A percentile compares a stretch with the other conserved stretches of the same genome.
phyloP scores from a whole-genome alignment of 1,140 invertebrate species.

The Oscheius sp. region DNA sequence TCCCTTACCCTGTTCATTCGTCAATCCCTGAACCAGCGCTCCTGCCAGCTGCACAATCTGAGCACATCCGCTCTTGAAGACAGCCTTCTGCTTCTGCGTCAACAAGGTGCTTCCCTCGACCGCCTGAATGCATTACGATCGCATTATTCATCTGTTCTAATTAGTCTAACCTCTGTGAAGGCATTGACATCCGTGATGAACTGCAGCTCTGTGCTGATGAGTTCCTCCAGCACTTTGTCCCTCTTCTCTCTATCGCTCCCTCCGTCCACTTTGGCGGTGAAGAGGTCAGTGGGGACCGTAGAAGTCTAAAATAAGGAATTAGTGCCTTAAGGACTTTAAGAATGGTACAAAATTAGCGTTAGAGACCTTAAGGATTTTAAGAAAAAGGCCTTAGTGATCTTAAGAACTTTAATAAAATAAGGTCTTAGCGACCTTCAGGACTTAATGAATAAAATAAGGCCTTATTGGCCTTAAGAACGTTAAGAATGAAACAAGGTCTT shows the following conservation, averaged over 20 bases:
- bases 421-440: no score
- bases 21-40: conserved; percentile 16
- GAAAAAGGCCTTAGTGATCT: no score
- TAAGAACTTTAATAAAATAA: no score
- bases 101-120: conserved; percentile 25
- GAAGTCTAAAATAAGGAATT: no score
- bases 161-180: conserved; percentile 42
- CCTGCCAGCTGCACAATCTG: conserved; percentile 38
- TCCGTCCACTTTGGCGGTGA: no score
- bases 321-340: no score
- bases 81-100: conserved; percentile 41
- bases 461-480: no score
- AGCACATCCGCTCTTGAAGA: conserved; percentile 44
- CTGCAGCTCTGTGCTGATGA: conserved; percentile 46
- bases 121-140: conserved; percentile 35
- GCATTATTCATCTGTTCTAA: background rate
- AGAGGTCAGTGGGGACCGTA: no score
- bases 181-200: conserved; percentile 47
- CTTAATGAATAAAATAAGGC: no score
- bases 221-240: conserved; percentile 48
- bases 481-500: no score
- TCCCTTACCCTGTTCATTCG: conserved; percentile 23
- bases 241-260: conserved; percentile 20
- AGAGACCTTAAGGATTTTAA: no score
- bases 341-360: no score